These are phyloP conservation scores for Masnerella sp. DNA, from an alignment of 2,888 invertebrate genomes.

Conservation along the genomic window DNA sequence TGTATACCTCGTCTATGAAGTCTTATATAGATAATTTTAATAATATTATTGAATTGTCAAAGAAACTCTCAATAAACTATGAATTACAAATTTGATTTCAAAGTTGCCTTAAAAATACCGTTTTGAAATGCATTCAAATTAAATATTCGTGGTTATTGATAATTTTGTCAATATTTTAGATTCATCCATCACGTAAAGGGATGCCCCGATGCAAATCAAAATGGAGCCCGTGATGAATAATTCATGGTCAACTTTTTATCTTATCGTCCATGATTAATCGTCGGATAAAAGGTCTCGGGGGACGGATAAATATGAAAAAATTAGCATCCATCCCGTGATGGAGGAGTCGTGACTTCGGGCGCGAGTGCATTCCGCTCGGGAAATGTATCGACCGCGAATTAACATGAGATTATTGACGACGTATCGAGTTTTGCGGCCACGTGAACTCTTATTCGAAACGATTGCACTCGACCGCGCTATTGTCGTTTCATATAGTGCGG, in stretches of 20 bases:
- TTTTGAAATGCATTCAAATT: conserved; percentile 15
- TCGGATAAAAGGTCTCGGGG: conserved; percentile 16
- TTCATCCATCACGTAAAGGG: conserved; percentile 40
- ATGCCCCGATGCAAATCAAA: conserved; percentile 33
- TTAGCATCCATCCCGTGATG: conserved; percentile 3
- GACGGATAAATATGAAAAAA: neutral
- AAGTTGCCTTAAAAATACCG: neutral
- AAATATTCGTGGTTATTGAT: conserved; percentile 26
- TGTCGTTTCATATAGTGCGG: conserved; percentile 32
- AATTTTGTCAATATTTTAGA: conserved; percentile 30
- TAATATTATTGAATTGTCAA: too few species aligned
- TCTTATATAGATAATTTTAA: too few species aligned
- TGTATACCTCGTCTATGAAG: too few species aligned
- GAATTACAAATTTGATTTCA: too few species aligned
- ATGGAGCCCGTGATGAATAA: conserved; percentile 26
- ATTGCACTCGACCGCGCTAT: conserved; percentile 35
- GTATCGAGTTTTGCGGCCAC: conserved; percentile 37
- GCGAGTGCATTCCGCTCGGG: conserved; percentile 3
- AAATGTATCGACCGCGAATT: conserved; percentile 35
- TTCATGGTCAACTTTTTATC: conserved; percentile 38
- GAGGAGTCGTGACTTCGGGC: conserved; percentile 1
- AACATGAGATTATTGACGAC: conserved; percentile 48
- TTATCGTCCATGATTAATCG: conserved; percentile 48
- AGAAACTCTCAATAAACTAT: too few species aligned
- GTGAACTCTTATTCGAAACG: conserved; percentile 23